phyloP scores from a whole-genome alignment of 1,140 invertebrate species.

The Nomia melanderi region DNA sequence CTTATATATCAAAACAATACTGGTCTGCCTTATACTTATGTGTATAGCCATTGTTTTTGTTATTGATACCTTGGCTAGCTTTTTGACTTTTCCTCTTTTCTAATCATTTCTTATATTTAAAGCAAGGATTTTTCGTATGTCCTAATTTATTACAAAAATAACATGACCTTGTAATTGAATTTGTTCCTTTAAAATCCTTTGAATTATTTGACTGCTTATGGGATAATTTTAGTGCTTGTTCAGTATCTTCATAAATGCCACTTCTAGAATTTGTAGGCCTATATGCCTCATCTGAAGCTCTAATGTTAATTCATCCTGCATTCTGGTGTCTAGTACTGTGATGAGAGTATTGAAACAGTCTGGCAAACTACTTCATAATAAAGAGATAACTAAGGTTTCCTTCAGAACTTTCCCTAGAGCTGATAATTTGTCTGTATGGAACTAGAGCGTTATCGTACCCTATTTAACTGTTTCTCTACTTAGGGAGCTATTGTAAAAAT shows the following conservation, averaged over 20 bases:
- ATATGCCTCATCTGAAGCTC: slow-evolving; percentile 4
- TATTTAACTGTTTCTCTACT: too few relatives aligned
- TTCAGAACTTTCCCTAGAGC: slow-evolving; percentile 49
- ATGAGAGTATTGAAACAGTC: slow-evolving; percentile 46
- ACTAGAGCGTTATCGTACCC: too few relatives aligned
- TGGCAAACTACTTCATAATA: slow-evolving; percentile 52
- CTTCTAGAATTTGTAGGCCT: background rate
- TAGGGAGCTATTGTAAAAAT: too few relatives aligned
- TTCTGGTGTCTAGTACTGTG: slow-evolving; percentile 42
- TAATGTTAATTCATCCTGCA: slow-evolving; percentile 48
- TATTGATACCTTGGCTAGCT: background rate
- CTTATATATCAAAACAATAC: too few relatives aligned
- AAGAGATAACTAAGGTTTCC: slow-evolving; percentile 44
- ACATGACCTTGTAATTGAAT: too few relatives aligned
- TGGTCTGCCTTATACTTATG: too few relatives aligned
- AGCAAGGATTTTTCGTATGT: background rate
- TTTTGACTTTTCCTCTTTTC: background rate
- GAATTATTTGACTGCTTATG: background rate
- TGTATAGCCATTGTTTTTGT: too few relatives aligned
- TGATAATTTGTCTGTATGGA: too few relatives aligned
- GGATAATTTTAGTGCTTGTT: background rate
- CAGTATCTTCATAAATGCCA: background rate
- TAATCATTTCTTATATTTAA: background rate
- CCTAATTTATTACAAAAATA: background rate
- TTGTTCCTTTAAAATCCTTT: too few relatives aligned